These are phyloP conservation scores for Drosophila niveifrons DNA, from an alignment of 2,888 invertebrate species.

Conservation along the genomic window DNA sequence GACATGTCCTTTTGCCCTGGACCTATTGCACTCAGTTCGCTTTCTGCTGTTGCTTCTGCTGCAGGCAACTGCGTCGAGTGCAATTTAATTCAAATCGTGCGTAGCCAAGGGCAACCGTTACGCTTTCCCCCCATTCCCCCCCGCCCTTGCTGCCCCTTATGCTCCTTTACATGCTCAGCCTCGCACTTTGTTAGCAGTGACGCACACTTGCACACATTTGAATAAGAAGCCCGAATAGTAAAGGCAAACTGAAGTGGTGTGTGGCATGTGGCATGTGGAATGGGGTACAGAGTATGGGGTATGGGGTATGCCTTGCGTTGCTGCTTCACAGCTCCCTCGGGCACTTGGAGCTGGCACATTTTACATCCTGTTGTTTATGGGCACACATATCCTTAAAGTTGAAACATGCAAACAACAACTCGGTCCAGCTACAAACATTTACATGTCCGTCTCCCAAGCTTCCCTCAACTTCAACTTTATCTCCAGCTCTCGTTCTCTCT, in stretches of 20 bases:
- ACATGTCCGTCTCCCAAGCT: not conserved
- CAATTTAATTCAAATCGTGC: slow-evolving; percentile 80
- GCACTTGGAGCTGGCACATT: slow-evolving; percentile 63
- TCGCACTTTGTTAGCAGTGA: slow-evolving; percentile 1
- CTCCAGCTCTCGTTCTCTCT: not conserved
- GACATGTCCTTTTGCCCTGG: slow-evolving; percentile 24
- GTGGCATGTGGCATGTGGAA: not conserved
- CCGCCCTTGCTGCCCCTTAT: too few species aligned
- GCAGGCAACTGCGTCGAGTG: slow-evolving; percentile 73
- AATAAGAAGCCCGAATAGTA: slow-evolving; percentile 32
- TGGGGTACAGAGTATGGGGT: not conserved
- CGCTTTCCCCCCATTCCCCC: not conserved
- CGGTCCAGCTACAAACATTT: slow-evolving; percentile 19
- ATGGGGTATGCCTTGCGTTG: slow-evolving; percentile 5
- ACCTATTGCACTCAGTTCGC: not conserved
- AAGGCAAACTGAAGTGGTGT: not conserved
- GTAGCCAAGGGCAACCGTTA: slow-evolving; percentile 72
- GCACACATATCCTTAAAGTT: slow-evolving; percentile 71
- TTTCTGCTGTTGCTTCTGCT: slow-evolving; percentile 27
- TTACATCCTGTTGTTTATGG: slow-evolving; percentile 78
- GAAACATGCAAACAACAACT: slow-evolving; percentile 45
- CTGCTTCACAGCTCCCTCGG: slow-evolving; percentile 39
- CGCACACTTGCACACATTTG: slow-evolving; percentile 32
- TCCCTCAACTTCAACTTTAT: not conserved
- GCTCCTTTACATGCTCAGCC: not conserved